Evolutionary conservation across 2,888 invertebrate species (phyloP).

Genomic region (Polymixis lichenea): DNA sequence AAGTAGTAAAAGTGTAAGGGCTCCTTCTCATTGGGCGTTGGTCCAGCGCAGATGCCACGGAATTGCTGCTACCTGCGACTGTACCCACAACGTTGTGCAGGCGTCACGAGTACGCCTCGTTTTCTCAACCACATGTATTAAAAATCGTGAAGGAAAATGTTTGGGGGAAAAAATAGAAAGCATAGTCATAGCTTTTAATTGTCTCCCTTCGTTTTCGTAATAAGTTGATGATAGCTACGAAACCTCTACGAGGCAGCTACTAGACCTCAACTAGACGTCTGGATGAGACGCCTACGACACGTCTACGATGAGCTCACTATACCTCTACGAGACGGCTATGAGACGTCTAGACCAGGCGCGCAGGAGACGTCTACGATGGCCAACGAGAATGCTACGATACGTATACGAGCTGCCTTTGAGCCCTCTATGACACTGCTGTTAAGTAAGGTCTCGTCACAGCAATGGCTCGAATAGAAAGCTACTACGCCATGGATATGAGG

Average conservation of each 20-base stretch:
- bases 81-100: neutral
- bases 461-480: neutral
- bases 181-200: neutral
- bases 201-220: neutral
- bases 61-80: neutral
- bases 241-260: neutral
- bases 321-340: neutral
- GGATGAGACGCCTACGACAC: neutral
- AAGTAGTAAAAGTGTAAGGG: constrained; percentile 53
- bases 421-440: neutral
- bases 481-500: neutral
- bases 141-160: neutral
- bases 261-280: neutral
- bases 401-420: neutral
- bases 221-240: neutral
- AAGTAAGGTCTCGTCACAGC: neutral
- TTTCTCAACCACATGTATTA: neutral
- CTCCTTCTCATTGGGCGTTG: constrained; percentile 26
- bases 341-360: neutral
- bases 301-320: neutral
- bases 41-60: neutral
- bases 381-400: neutral
- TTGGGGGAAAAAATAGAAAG: neutral
- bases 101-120: too few species aligned
- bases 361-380: neutral